Evolutionary conservation across 2,888 invertebrate genomes (phyloP).

Genomic region (Belgica antarctica): DNA sequence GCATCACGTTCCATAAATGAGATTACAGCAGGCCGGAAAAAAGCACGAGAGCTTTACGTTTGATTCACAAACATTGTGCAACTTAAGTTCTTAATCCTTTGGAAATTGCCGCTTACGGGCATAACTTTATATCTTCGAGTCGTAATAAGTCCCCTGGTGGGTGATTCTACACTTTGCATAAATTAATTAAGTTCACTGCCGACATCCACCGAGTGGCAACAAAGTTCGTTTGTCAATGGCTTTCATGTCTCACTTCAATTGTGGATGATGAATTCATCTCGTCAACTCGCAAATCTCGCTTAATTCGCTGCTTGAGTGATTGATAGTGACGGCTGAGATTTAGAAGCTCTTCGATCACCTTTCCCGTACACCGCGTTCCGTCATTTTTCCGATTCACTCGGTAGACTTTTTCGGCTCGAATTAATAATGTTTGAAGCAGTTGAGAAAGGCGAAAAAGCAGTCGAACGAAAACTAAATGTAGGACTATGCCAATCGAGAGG

Average conservation of each 20-base stretch:
- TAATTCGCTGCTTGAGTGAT: neutral
- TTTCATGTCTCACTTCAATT: conserved; percentile 6
- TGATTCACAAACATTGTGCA: neutral
- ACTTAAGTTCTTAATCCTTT: neutral
- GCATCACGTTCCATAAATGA: neutral
- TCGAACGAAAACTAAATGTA: conserved; percentile 14
- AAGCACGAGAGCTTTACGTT: neutral
- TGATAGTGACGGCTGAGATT: no score
- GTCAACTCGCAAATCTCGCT: neutral
- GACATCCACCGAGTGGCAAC: neutral
- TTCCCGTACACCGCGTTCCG: neutral
- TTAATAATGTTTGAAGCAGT: conserved; percentile 6
- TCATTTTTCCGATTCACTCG: neutral
- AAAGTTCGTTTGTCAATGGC: neutral
- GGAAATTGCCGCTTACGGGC: neutral
- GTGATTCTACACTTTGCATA: no score
- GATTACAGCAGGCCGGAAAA: neutral
- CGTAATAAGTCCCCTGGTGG: no score
- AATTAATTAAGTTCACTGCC: neutral
- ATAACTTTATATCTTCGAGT: no score
- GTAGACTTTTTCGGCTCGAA: no score
- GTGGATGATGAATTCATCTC: conserved; percentile 13
- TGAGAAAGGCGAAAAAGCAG: neutral
- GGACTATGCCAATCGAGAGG: conserved; percentile 28
- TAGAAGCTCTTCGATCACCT: neutral